These are phyloP conservation scores for Hycleus cichorii DNA, from an alignment of 1,140 invertebrate genomes.

Conservation along the genomic window DNA sequence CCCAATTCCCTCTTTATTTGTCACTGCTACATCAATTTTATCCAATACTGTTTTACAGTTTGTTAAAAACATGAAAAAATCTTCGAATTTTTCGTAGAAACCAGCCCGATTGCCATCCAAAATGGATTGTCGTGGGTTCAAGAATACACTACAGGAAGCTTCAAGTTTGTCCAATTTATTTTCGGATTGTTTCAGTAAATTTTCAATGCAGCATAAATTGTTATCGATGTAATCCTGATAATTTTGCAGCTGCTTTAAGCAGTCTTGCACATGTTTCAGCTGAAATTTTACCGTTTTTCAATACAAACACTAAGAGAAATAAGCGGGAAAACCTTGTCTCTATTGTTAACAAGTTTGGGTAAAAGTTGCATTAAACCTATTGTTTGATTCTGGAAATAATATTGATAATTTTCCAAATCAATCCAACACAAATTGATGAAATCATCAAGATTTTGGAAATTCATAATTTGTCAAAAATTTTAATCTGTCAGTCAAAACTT, in stretches of 20 bases:
- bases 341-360: neutral
- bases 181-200: neutral
- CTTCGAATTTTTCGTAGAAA: neutral
- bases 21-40: conserved; percentile 1
- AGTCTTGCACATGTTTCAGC: too few relatives aligned
- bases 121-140: neutral
- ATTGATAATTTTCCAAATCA: neutral
- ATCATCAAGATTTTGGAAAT: neutral
- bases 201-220: neutral
- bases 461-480: neutral
- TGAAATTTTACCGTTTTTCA: too few relatives aligned
- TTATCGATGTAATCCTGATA: neutral
- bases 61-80: neutral
- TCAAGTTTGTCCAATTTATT: neutral
- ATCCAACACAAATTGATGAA: neutral
- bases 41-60: conserved; percentile 2
- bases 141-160: too few relatives aligned
- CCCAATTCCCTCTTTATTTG: neutral
- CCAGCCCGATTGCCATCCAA: neutral
- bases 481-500: too few relatives aligned
- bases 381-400: neutral
- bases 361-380: conserved; percentile 1
- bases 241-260: too few relatives aligned
- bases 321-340: too few relatives aligned
- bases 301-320: too few relatives aligned